Conservation (phyloP, 2,888 invertebrate genomes). For the Chloroclysta siterata region DNA sequence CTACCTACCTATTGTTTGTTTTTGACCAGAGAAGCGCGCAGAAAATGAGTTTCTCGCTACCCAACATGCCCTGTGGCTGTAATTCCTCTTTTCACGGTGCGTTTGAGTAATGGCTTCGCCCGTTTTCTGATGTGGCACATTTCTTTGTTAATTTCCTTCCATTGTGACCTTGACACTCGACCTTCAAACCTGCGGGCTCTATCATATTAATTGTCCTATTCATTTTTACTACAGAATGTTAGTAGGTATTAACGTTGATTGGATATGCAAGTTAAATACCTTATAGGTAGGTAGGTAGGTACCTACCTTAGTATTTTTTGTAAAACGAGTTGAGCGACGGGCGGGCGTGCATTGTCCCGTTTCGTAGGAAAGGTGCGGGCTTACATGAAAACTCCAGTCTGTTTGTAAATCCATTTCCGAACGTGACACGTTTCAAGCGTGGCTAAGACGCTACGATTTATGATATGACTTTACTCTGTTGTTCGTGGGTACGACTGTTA, state of each 20-base stretch:
- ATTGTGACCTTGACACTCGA: constrained; percentile 43
- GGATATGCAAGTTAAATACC: too few species aligned
- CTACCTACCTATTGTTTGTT: constrained; percentile 44
- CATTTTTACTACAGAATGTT: constrained; percentile 4
- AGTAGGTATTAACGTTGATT: neutral
- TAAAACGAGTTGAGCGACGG: neutral
- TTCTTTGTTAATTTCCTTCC: constrained; percentile 39
- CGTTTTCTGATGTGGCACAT: constrained; percentile 25
- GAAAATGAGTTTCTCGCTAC: constrained; percentile 18
- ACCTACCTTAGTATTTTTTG: neutral
- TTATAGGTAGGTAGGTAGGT: too few species aligned
- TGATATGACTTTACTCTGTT: neutral
- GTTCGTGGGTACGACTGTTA: neutral
- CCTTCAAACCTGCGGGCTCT: constrained; percentile 36
- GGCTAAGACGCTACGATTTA: constrained; percentile 4
- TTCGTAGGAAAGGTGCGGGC: constrained; percentile 13
- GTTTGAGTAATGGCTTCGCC: constrained; percentile 24
- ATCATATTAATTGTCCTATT: constrained; percentile 28
- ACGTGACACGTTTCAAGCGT: constrained; percentile 19
- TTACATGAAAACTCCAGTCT: constrained; percentile 19
- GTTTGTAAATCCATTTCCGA: constrained; percentile 28
- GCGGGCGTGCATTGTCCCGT: constrained; percentile 13
- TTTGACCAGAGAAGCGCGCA: constrained; percentile 41
- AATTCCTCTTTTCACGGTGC: constrained; percentile 16
- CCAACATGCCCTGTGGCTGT: neutral